phyloP scores from a whole-genome alignment of 2,113 vertebrate genomes.

The Aptenodytes patagonicus region DNA sequence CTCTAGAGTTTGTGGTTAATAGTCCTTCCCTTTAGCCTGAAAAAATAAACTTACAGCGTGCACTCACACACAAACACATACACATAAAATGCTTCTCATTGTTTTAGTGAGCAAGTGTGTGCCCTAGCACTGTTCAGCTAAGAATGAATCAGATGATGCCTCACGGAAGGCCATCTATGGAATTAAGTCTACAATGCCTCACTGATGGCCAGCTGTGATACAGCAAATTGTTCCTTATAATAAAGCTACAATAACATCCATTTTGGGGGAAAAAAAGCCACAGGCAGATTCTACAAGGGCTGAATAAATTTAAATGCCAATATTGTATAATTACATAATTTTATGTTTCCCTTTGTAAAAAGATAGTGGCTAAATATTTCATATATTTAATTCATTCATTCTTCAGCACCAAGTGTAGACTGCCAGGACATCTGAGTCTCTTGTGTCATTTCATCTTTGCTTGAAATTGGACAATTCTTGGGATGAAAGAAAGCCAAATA shows the following conservation, averaged over 20 bases:
- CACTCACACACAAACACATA: not conserved
- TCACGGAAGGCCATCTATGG: constrained; percentile 55
- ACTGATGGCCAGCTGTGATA: constrained; percentile 70
- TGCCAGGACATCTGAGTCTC: not conserved
- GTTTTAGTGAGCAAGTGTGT: not conserved
- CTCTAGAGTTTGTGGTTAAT: constrained; percentile 66
- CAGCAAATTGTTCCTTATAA: constrained; percentile 66
- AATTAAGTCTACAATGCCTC: constrained; percentile 61
- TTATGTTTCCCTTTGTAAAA: not conserved
- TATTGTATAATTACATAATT: not conserved
- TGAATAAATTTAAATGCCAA: constrained; percentile 17
- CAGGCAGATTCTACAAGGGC: not conserved
- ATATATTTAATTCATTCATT: not conserved
- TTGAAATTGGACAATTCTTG: not conserved
- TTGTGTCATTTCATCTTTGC: not conserved
- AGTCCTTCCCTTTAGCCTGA: constrained; percentile 45
- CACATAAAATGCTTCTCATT: not conserved
- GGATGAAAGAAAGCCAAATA: not conserved
- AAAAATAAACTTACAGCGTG: constrained; percentile 1
- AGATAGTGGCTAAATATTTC: not conserved
- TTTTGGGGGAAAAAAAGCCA: not conserved
- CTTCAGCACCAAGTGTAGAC: not conserved
- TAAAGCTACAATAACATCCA: constrained; percentile 8
- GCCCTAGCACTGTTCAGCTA: constrained; percentile 46
- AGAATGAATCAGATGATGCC: constrained; percentile 32